phyloP scores from a whole-genome alignment of 2,888 invertebrate species.

The Litoditis marina region DNA sequence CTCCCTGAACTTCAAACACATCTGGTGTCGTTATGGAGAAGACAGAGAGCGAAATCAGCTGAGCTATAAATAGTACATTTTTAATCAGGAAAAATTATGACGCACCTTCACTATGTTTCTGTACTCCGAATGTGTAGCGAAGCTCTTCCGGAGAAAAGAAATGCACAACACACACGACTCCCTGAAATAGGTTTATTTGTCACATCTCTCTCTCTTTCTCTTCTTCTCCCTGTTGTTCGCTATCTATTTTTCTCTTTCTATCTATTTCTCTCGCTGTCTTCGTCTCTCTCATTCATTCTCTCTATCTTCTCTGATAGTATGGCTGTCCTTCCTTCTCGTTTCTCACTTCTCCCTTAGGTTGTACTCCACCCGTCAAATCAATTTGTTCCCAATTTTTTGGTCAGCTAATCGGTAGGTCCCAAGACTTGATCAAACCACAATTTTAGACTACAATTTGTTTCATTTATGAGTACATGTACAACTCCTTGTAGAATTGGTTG shows the following conservation, averaged over 20 bases:
- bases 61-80: no score
- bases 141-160: conserved; percentile 60
- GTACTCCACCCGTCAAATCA: no score
- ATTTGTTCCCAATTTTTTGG: no score
- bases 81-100: no score
- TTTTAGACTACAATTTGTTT: no score
- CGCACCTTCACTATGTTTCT: conserved; percentile 36
- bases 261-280: background rate
- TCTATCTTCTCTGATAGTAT: background rate
- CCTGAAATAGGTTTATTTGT: conserved; percentile 25
- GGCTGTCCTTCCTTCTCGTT: background rate
- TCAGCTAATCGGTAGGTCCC: no score
- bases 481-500: no score
- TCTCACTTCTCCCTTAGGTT: background rate
- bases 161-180: conserved; percentile 40
- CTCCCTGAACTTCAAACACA: no score
- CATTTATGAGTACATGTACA: no score
- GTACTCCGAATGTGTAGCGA: conserved; percentile 59
- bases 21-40: no score
- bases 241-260: conserved; percentile 1
- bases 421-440: no score
- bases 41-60: no score
- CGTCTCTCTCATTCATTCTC: conserved; percentile 1
- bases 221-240: background rate
- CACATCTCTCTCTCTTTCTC: background rate